phyloP scores from a whole-genome alignment of 2,113 vertebrate species.

The Pomatorhinus ruficollis region DNA sequence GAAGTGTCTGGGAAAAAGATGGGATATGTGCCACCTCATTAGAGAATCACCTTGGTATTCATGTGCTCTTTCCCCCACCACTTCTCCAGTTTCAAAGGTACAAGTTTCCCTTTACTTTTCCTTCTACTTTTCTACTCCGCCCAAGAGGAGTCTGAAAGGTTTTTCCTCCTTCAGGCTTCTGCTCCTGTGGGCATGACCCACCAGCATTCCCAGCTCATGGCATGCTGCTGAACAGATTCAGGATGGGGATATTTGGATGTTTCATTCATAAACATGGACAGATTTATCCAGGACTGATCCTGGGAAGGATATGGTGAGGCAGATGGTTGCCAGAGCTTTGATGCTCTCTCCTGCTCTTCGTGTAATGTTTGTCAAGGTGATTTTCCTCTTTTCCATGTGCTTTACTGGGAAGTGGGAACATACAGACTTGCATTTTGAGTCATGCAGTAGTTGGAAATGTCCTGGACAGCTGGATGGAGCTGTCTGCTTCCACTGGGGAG shows the following conservation, averaged over 20 bases:
- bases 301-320: not conserved
- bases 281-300: not conserved
- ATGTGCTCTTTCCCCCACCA: not conserved
- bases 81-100: not conserved
- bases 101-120: not conserved
- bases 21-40: not conserved
- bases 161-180: not conserved
- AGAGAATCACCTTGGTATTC: not conserved
- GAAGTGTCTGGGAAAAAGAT: not conserved
- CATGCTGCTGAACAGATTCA: not conserved
- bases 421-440: not conserved
- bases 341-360: accelerated
- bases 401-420: not conserved
- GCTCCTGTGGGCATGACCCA: not conserved
- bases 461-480: not conserved
- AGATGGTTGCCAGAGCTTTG: not conserved
- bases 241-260: not conserved
- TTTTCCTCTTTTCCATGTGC: not conserved
- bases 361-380: not conserved
- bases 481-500: not conserved
- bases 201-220: not conserved
- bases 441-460: not conserved
- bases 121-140: not conserved
- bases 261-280: not conserved
- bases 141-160: not conserved